Percentiles rank a stretch among this genome's conserved stretches.
phyloP scores from a whole-genome alignment of 2,888 invertebrate species.

The Nomada flava region DNA sequence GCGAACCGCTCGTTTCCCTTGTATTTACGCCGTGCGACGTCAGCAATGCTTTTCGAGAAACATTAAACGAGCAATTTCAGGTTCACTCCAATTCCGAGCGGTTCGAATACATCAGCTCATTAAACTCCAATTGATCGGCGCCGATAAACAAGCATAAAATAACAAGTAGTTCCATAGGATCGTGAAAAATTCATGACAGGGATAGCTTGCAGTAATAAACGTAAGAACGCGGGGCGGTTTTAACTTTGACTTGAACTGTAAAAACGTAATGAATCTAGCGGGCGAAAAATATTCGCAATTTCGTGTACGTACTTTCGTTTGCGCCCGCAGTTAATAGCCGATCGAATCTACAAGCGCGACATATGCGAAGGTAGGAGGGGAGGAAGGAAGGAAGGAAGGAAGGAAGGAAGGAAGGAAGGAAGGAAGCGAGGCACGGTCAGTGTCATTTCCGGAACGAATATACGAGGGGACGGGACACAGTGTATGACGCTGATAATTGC shows the following conservation, averaged over 20 bases:
- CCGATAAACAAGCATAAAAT: background rate
- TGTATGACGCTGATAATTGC: conserved; percentile 63
- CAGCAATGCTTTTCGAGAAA: background rate
- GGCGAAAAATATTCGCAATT: no score
- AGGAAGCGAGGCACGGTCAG: conserved; percentile 67
- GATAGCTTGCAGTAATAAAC: no score
- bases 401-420: conserved; percentile 59
- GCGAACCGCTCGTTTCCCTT: background rate
- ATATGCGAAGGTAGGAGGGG: conserved; percentile 49
- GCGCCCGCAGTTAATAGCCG: conserved; percentile 40
- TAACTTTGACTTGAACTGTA: no score
- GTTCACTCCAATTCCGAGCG: background rate
- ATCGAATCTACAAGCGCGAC: conserved; percentile 57
- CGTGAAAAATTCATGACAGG: no score
- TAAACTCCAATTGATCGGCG: background rate
- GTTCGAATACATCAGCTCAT: background rate
- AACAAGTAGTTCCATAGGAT: no score
- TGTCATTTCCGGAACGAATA: conserved; percentile 71
- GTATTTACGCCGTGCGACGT: conserved; percentile 1
- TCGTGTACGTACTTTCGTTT: background rate
- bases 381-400: conserved; percentile 59
- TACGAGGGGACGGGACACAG: conserved; percentile 37
- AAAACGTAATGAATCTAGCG: no score
- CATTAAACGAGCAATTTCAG: background rate
- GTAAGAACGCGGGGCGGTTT: no score